Percentiles rank a stretch among this genome's conserved stretches.
These are phyloP conservation scores for Drosophila nannoptera DNA, from an alignment of 1,140 invertebrate species.

Conservation along the genomic window DNA sequence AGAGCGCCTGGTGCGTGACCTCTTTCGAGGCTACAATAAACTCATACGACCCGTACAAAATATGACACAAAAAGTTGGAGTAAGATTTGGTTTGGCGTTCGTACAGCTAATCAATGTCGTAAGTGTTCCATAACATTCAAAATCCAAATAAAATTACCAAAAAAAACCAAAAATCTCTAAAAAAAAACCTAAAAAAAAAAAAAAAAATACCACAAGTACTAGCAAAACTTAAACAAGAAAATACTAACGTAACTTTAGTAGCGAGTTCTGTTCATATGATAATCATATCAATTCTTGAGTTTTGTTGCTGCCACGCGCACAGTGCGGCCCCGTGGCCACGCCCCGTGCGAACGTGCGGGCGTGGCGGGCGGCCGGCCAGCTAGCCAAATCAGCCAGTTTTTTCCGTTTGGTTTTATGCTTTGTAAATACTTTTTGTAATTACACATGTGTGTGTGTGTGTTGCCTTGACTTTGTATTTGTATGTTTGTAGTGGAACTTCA, in stretches of 20 bases:
- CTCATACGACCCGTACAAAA: slow-evolving; percentile 98
- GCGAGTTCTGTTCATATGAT: slow-evolving; percentile 65
- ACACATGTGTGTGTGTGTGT: slow-evolving; percentile 30
- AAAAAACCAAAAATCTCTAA: slow-evolving; percentile 35
- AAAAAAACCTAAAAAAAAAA: slow-evolving; percentile 31
- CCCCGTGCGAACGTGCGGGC: slow-evolving; percentile 23
- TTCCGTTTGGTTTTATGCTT: slow-evolving; percentile 71
- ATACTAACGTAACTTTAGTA: slow-evolving; percentile 58
- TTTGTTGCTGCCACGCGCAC: slow-evolving; percentile 64
- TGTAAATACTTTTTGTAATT: slow-evolving; percentile 68
- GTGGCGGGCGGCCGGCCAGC: slow-evolving; percentile 26
- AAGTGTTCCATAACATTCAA: slow-evolving; percentile 81
- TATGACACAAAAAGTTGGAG: slow-evolving; percentile 97
- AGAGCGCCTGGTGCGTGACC: slow-evolving; percentile 95
- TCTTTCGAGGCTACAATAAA: slow-evolving; percentile 99
- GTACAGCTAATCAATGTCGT: slow-evolving; percentile 99
- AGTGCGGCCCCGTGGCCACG: slow-evolving; percentile 19
- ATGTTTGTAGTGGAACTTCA: slow-evolving; percentile 74
- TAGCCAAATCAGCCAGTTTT: slow-evolving; percentile 29
- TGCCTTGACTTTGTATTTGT: slow-evolving; percentile 72
- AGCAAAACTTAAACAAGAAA: slow-evolving; percentile 30
- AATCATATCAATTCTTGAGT: slow-evolving; percentile 61
- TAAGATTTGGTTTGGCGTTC: slow-evolving; percentile 97
- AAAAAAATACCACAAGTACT: slow-evolving; percentile 45
- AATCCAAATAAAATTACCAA: slow-evolving; percentile 44